A percentile compares a stretch with the other conserved stretches of the same genome.
Evolutionary conservation across 2,113 vertebrate species (phyloP).

Genomic region (Tylochromis polylepis): DNA sequence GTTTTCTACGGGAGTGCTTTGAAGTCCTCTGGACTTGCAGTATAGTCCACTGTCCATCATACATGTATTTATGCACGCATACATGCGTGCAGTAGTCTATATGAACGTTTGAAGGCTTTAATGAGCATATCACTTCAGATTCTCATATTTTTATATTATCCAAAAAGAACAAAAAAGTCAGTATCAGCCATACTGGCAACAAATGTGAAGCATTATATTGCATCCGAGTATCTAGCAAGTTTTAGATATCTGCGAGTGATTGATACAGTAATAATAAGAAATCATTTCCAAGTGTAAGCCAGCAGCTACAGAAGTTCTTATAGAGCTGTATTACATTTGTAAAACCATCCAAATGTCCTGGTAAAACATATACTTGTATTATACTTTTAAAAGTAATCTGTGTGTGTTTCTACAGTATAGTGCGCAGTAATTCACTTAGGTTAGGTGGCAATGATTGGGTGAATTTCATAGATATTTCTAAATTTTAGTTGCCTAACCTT

Average conservation of each 20-base stretch:
- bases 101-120: not conserved
- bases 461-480: not conserved
- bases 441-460: not conserved
- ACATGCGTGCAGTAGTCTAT: not conserved
- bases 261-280: not conserved
- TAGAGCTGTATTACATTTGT: not conserved
- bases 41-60: not conserved
- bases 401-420: not conserved
- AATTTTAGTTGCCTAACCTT: not conserved
- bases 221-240: not conserved
- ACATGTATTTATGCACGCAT: not conserved
- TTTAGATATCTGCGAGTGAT: not conserved
- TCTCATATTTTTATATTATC: not conserved
- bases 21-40: constrained; percentile 39
- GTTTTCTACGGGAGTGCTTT: constrained; percentile 43
- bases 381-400: not conserved
- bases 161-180: not conserved
- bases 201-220: not conserved
- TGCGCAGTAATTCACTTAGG: too few relatives aligned
- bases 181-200: not conserved
- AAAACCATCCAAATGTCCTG: not conserved
- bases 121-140: not conserved
- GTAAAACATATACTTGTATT: not conserved
- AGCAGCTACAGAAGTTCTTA: not conserved
- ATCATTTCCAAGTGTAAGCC: not conserved